A percentile compares a stretch with the other conserved stretches of the same genome.
Conservation (phyloP, 2,888 invertebrate species). For the Amblyteles armatorius region DNA sequence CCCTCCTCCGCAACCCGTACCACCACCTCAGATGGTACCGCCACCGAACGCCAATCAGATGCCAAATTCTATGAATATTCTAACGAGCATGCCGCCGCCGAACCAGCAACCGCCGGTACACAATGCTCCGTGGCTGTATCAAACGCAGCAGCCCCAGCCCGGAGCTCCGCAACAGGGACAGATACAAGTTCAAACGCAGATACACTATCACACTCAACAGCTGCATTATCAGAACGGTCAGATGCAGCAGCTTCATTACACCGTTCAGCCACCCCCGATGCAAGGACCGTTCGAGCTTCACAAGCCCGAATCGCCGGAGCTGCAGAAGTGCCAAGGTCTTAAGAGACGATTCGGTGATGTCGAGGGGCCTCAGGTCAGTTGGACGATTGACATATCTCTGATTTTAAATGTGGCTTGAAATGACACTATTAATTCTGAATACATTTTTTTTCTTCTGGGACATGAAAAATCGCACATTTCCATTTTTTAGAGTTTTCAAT, state of each 20-base stretch:
- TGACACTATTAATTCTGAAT: too few relatives aligned
- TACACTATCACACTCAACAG: conserved; percentile 82
- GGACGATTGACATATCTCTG: neutral
- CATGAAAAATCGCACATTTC: too few relatives aligned
- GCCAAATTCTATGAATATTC: conserved; percentile 80
- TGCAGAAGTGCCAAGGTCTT: conserved; percentile 81
- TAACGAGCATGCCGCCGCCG: conserved; percentile 81
- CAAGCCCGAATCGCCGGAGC: conserved; percentile 79
- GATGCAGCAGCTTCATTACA: conserved; percentile 81
- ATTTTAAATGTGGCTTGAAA: neutral
- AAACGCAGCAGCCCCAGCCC: conserved; percentile 77
- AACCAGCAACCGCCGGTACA: conserved; percentile 75
- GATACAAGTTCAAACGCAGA: conserved; percentile 80
- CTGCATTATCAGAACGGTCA: conserved; percentile 83
- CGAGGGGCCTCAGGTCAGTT: conserved; percentile 80
- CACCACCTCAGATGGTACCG: conserved; percentile 83
- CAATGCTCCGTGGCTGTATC: conserved; percentile 82
- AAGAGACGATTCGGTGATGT: conserved; percentile 83
- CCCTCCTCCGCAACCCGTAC: conserved; percentile 84
- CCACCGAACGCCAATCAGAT: conserved; percentile 80
- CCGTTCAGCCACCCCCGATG: conserved; percentile 80
- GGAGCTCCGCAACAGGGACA: conserved; percentile 74
- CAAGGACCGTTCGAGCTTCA: conserved; percentile 77
- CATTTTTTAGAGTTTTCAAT: too few relatives aligned
- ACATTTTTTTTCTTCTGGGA: too few relatives aligned